Base-by-base conservation (phyloP, 2,888 invertebrate genomes). In the Tethea ocularis region DNA sequence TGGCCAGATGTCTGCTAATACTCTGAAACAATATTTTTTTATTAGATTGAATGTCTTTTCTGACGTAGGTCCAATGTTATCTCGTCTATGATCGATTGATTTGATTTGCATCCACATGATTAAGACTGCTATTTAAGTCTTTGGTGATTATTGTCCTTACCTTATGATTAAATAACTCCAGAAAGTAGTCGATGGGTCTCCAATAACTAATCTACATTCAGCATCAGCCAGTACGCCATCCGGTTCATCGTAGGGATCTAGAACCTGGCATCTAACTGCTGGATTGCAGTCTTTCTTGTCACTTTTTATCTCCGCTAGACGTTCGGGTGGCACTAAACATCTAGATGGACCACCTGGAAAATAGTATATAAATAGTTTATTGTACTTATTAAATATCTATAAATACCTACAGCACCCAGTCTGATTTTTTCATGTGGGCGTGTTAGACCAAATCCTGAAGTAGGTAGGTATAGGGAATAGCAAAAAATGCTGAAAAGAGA, bases 1-100 rank as follows among this genome's bases (percentile, higher is more conserved):
- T 11, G 96, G 95, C 84, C 97, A 97, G 54, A 97, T 95, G 76
- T 97, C 97, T 0, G 96, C 96, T 59, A 96, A 77, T 26, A 95
- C 94, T 72, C 96, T 93, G 78, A 71, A 72, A 57, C 33, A 57
- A 60, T 51, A 33, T 20, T 22, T 53, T 23, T 29, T 23, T n/a
- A 33, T 53, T 57, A 52, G 56, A 23, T 57, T 52, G 17, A 56
- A 51, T n/a, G 51, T 36, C 13, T 15, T 36, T 1, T 13, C n/a
- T n/a, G n/a, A n/a, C n/a, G n/a, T n/a, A n/a, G n/a, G n/a, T n/a
- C n/a, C n/a, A n/a, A n/a, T n/a, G n/a, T n/a, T n/a, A n/a, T n/a
- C n/a, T n/a, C n/a, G n/a, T n/a, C n/a, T n/a, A n/a, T n/a, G n/a
- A n/a, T n/a, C n/a, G n/a, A n/a, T n/a, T n/a, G n/a, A n/a, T n/a